Evolutionary conservation across 2,797 vertebrate genomes (phyloP), one percentile per base, ranked within the genome.

Genomic region (Merluccius polli): DNA sequence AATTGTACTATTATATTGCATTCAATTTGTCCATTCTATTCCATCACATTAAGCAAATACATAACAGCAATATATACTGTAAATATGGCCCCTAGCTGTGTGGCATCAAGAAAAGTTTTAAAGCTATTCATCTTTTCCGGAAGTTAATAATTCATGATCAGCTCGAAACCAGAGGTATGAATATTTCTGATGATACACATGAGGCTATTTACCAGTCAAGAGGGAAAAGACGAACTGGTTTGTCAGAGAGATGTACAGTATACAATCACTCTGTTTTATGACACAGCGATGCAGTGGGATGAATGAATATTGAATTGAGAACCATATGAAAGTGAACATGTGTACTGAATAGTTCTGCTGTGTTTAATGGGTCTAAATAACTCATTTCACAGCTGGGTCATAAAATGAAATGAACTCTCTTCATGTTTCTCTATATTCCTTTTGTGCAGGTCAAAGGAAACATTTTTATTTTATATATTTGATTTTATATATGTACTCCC

Each of bases 101-200:
- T 89, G 68, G 75, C 84, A 88, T 91, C 87, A 90, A 88, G 82
- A 78, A 87, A 77, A 75, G 63, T 87, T 92, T 90, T 87, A 82
- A 76, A 85, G 79, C 85, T 59, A 90, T 92, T 92, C 83, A 86
- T 92, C 87, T 90, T 91, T 86, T 85, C 84, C 76, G 80, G 77
- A 75, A 83, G 82, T 93, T 90, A 92, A 92, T 93, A 92, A 93
- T 92, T 93, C 87, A 92, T 92, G 85, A 90, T 90, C 86, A 89
- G 89, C 83, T 79, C 80, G 86, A 90, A 92, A 89, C 87, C 88
- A 84, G 85, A 87, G 87, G 88, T 84, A 88, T 91, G 90, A 92
- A 92, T 90, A 90, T 92, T 90, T 89, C 88, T 91, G 90, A 91
- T 88, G 88, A 90, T 91, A 86, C 92, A 92, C 91, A 90, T 81